A percentile compares a stretch with the other conserved stretches of the same genome.
Evolutionary conservation across 2,888 invertebrate species (phyloP).

Genomic region (Argyra leucocephala): DNA sequence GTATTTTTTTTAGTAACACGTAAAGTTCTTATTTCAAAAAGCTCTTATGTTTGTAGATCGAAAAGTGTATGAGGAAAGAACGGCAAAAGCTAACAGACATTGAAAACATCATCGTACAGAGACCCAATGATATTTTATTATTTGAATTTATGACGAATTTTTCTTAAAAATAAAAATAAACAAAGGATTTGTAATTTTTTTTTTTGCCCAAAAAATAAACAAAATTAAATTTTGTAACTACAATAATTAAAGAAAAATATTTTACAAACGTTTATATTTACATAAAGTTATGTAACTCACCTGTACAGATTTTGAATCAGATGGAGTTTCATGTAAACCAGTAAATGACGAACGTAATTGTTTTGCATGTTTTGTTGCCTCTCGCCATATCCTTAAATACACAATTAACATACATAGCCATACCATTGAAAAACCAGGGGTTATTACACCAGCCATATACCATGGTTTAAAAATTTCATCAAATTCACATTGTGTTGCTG

Average conservation of each 20-base stretch:
- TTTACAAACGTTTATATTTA: not conserved
- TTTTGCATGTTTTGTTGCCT: conserved; percentile 62
- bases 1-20: too few species aligned
- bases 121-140: too few species aligned
- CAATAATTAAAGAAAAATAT: not conserved
- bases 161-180: too few species aligned
- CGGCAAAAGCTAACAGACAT: too few species aligned
- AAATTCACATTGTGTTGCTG: conserved; percentile 55
- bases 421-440: conserved; percentile 61
- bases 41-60: too few species aligned
- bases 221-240: not conserved
- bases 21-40: too few species aligned
- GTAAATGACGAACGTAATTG: conserved; percentile 53
- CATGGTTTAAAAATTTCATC: conserved; percentile 51
- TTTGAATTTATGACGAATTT: too few species aligned
- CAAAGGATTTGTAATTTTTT: too few species aligned
- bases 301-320: conserved; percentile 69
- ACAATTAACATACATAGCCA: conserved; percentile 67
- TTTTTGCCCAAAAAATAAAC: too few species aligned
- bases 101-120: too few species aligned
- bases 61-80: too few species aligned
- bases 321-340: conserved; percentile 49
- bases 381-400: conserved; percentile 69
- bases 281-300: conserved; percentile 45
- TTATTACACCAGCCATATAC: conserved; percentile 47